Base-by-base conservation (phyloP, 2,888 invertebrate species). In the Halictus quadricinctus region DNA sequence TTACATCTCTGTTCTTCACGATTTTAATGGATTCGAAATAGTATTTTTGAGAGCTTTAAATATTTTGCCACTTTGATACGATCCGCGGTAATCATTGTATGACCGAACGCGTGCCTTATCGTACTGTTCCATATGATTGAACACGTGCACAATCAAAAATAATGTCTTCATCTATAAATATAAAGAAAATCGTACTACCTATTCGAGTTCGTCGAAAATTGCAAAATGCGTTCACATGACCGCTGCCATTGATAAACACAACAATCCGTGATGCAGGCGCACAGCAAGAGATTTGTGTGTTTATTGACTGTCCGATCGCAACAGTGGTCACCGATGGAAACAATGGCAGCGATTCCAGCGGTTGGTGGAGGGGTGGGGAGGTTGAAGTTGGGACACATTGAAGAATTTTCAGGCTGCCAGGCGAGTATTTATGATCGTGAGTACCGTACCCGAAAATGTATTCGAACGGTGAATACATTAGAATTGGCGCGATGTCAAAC, bases 401-500 rank as follows among this genome's bases (percentile, higher is more conserved):
- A 66, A 66, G 66, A 36, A 66, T 66, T 66, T 66, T 36, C 66
- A 10, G 66, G 29, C 36, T 36, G 66, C 29, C 66, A 66, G 36
- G 7, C 66, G 66, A 66, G 29, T 66, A 66, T 66, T 66, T 66
- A 66, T 66, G 66, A 66, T 66, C 66, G 36, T 13, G 18, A 36
- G 29, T 66, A 66, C 54, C 66, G 66, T 66, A 66, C 36, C 36
- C 66, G 36, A 66, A 66, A 66, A 66, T 66, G 66, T 36, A 66
- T 66, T 29, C 66, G 66, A 66, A 29, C 36, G 18, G 66, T 29
- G 66, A 29, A 66, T 36, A 36, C 66, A 66, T 66, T 66, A 66
- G 66, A 66, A 66, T 66, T 66, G 66, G 66, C 66, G 18, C 66
- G 66, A 66, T 66, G 29, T 36, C 66, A 66, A 66, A 66, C 36